Evolutionary conservation across 1,140 invertebrate genomes (phyloP).

Genomic region (Cyphomyrmex costatus): DNA sequence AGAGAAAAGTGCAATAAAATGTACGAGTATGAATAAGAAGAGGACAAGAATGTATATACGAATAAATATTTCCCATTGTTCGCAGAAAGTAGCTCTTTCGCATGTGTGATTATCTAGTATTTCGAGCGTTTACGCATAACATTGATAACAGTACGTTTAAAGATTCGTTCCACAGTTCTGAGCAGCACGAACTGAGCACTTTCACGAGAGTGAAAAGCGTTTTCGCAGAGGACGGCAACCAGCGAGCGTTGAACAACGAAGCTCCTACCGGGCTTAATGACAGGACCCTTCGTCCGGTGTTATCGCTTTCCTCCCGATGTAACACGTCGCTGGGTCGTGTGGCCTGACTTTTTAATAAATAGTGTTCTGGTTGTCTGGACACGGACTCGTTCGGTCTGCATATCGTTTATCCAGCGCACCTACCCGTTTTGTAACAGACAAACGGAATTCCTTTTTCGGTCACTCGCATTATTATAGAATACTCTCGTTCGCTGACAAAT

Average conservation of each 20-base stretch:
- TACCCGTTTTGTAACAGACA: conserved; percentile 72
- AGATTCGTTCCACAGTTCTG: conserved; percentile 45
- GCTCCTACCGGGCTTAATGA: conserved; percentile 81
- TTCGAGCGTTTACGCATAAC: conserved; percentile 4
- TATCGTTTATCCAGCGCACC: conserved; percentile 73
- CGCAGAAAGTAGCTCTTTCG: neutral
- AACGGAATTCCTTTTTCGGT: conserved; percentile 67
- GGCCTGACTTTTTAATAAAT: conserved; percentile 83
- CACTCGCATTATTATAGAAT: conserved; percentile 63
- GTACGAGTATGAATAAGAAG: neutral
- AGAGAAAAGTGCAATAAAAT: neutral
- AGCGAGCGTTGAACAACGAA: conserved; percentile 52
- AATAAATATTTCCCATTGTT: conserved; percentile 24
- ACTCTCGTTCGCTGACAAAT: conserved; percentile 44
- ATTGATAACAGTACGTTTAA: conserved; percentile 31
- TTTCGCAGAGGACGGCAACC: conserved; percentile 50
- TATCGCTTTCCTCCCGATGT: conserved; percentile 87
- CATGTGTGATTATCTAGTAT: conserved; percentile 1
- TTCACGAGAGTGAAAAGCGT: conserved; percentile 57
- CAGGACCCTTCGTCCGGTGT: conserved; percentile 77
- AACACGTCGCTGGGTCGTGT: conserved; percentile 81
- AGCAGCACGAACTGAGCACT: conserved; percentile 29
- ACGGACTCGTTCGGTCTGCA: conserved; percentile 68
- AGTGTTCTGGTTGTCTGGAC: conserved; percentile 75
- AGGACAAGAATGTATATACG: neutral